These are phyloP conservation scores for Hirundichthys speculiger DNA, from an alignment of 2,113 vertebrate species.

Conservation along the genomic window DNA sequence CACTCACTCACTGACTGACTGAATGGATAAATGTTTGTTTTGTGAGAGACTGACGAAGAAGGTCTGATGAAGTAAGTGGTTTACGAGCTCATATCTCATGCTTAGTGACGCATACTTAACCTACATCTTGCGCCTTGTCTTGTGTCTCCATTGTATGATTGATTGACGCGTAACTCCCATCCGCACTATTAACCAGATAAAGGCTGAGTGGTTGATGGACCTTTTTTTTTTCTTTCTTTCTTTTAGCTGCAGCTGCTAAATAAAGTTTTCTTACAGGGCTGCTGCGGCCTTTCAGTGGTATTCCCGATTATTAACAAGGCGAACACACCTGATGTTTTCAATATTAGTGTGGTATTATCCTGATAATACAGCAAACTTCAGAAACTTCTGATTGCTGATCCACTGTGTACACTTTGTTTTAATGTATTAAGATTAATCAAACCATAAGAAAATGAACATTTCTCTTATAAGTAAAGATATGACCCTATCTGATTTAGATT, in stretches of 20 bases:
- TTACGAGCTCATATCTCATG: constrained; percentile 46
- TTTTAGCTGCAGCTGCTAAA: constrained; percentile 3
- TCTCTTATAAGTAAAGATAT: not conserved
- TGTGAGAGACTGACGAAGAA: constrained; percentile 4
- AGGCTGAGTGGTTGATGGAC: not conserved
- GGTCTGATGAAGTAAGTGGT: constrained; percentile 44
- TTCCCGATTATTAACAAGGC: too few species aligned
- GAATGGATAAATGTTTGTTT: not conserved
- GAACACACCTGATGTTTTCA: too few species aligned
- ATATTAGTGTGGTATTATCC: too few species aligned
- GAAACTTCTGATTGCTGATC: too few species aligned
- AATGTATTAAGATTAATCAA: too few species aligned
- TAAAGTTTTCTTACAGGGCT: not conserved
- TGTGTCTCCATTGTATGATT: constrained; percentile 25
- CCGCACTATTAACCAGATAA: constrained; percentile 4
- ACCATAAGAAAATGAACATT: too few species aligned
- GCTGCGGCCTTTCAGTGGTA: too few species aligned
- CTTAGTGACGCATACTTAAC: constrained; percentile 47
- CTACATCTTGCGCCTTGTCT: constrained; percentile 27
- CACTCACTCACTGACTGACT: not conserved
- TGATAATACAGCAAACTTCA: too few species aligned
- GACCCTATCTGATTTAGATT: not conserved
- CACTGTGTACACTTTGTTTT: too few species aligned
- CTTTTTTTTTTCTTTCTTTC: constrained; percentile 2
- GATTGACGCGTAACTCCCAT: constrained; percentile 33